Evolutionary conservation across 2,113 vertebrate genomes (phyloP), one percentile per base, ranked within the genome.

Genomic region (Notarius quadriscutis): DNA sequence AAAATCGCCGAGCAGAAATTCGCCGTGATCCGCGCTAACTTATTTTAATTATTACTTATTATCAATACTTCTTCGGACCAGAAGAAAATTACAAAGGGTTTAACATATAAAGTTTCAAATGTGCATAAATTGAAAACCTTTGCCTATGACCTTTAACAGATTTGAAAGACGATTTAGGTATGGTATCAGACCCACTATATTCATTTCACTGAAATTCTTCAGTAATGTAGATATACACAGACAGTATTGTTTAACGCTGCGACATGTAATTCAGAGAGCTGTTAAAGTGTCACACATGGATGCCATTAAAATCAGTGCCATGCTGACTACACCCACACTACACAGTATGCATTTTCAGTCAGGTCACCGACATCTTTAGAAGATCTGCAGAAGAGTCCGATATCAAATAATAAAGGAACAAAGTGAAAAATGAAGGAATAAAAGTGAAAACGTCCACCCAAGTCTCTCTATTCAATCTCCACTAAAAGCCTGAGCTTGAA

Each of bases 271-370:
- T 78, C 75, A 1, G 50, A 55, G 50, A 55, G 75, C 50, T 17
- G 75, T 55, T 78, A 55, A 51, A 72, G 72, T 50, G 72, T 50
- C 72, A 55, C 74, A n/a, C 75, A n/a, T 55, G 75, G 12, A n/a
- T 53, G 50, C 53, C 50, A 78, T 78, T 78, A 78, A n/a, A 41
- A 53, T 15, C 48, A 15, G 25, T 5, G 5, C 22, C 50, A 6
- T n/a, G 11, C 53, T 53, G 75, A 53, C 75, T 53, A 78, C 75
- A 78, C 18, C 41, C 72, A 50, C 27, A 6, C 20, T 12, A 41
- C 41, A 41, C 69, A 1, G 27, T 18, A 6, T 71, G 7, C 34
- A 6, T 51, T 51, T 51, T n/a, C 74, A 51, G n/a, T 51, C 50
- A 1, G 9, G 48, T 77, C 7, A 74, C 71, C 20, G 71, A 74